Percentiles rank a stretch among this genome's conserved stretches.
Evolutionary conservation across 2,113 vertebrate species (phyloP).

Genomic region (Hippocampus barbouri): DNA sequence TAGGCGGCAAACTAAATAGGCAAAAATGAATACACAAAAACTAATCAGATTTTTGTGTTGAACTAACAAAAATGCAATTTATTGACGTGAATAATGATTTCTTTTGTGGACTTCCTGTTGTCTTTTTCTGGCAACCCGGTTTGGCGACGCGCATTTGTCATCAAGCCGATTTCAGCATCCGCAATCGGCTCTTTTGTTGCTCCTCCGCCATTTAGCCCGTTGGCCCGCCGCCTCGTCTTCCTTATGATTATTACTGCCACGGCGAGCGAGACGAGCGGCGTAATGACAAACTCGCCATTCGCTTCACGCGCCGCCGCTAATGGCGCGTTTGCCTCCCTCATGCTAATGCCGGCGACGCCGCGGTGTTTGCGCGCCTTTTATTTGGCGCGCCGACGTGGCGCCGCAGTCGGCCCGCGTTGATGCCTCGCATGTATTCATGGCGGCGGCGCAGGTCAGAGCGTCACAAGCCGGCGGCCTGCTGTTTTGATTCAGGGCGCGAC

Average conservation of each 20-base stretch:
- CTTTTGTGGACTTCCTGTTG: background rate
- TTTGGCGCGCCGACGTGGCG: conserved; percentile 69
- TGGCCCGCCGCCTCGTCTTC: conserved; percentile 61
- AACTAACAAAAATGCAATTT: conserved; percentile 49
- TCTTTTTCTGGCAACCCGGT: conserved; percentile 6
- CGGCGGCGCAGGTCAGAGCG: conserved; percentile 56
- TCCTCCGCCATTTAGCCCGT: conserved; percentile 57
- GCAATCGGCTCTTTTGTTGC: conserved; percentile 71
- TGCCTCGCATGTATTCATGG: conserved; percentile 68
- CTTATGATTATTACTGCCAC: conserved; percentile 66
- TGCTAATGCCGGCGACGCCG: conserved; percentile 66
- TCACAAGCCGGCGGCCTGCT: conserved; percentile 35
- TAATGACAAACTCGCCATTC: conserved; percentile 80
- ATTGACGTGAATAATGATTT: background rate
- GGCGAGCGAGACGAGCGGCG: conserved; percentile 62
- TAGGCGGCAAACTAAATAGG: too few relatives aligned
- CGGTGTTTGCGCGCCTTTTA: conserved; percentile 60
- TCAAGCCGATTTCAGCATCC: conserved; percentile 61
- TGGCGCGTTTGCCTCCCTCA: conserved; percentile 59
- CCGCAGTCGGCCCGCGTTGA: conserved; percentile 71
- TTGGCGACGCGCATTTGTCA: conserved; percentile 59
- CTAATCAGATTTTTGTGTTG: conserved; percentile 30
- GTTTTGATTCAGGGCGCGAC: conserved; percentile 33
- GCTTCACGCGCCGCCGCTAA: conserved; percentile 69
- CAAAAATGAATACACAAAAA: too few relatives aligned